phyloP scores from a whole-genome alignment of 2,797 vertebrate species.

The Spinus pinus region DNA sequence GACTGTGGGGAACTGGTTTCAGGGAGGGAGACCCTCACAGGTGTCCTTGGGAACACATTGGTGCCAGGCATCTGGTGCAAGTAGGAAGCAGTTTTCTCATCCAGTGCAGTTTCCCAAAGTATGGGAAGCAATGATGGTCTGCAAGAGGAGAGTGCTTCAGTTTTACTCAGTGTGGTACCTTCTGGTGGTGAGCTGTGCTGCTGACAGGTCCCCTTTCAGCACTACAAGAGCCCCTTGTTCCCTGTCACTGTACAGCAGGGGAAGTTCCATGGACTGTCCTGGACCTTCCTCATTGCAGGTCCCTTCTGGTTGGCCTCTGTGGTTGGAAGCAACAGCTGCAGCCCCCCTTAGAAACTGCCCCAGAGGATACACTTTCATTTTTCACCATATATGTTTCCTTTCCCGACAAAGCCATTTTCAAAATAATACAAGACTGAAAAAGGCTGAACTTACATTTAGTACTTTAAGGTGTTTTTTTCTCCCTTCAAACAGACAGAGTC shows the following conservation, averaged over 20 bases:
- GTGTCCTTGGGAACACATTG: accelerated
- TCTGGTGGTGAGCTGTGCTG: neutral
- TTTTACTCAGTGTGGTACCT: neutral
- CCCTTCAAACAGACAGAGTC: neutral
- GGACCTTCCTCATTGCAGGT: neutral
- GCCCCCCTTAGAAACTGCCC: neutral
- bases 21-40: neutral
- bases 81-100: neutral
- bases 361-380: neutral
- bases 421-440: neutral
- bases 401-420: neutral
- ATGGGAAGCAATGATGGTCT: neutral
- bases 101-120: accelerated
- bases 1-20: neutral
- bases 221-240: neutral
- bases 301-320: accelerated
- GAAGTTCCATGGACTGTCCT: neutral
- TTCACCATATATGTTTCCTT: neutral
- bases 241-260: neutral
- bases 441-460: neutral
- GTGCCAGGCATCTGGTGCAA: neutral
- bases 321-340: neutral
- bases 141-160: neutral
- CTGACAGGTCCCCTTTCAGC: neutral
- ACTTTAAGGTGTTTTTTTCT: neutral